A percentile compares a stretch with the other conserved stretches of the same genome.
These are phyloP conservation scores for Polyploca ridens DNA, from an alignment of 2,888 invertebrate species.

Conservation along the genomic window DNA sequence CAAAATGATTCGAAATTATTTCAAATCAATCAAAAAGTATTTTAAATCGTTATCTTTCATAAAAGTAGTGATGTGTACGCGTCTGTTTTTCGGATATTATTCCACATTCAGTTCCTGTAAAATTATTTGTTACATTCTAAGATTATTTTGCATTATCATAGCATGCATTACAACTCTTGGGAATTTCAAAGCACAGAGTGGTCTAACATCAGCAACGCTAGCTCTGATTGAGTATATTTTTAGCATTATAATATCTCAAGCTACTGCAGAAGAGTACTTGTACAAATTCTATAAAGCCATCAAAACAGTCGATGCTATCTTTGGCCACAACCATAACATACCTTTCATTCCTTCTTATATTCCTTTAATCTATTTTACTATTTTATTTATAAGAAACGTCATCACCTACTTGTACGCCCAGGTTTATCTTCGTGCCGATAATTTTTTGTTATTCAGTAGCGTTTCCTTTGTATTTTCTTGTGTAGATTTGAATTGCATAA, in stretches of 20 bases:
- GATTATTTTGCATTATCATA: not conserved
- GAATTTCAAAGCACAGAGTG: not conserved
- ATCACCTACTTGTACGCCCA: not conserved
- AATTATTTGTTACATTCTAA: not conserved
- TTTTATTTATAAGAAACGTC: not conserved
- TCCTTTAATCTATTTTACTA: not conserved
- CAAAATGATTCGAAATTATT: not conserved
- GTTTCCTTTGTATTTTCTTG: slow-evolving; percentile 12
- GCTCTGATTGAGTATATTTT: not conserved
- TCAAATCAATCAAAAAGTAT: not conserved
- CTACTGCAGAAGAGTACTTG: slow-evolving; percentile 14
- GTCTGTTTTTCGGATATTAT: not conserved
- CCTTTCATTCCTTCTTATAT: not conserved
- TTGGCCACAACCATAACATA: slow-evolving; percentile 10
- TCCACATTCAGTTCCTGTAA: not conserved
- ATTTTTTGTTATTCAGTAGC: not conserved
- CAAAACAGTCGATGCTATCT: slow-evolving; percentile 7
- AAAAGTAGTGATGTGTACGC: not conserved
- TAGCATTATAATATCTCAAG: not conserved
- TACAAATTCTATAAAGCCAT: slow-evolving; percentile 11
- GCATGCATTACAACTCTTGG: not conserved
- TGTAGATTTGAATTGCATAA: slow-evolving; percentile 4
- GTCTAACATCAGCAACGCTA: not conserved
- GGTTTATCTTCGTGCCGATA: not conserved
- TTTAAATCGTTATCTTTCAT: not conserved